Evolutionary conservation across 1,140 invertebrate species (phyloP), one percentile per base, ranked within the genome.

Genomic region (Bombyx mandarina): DNA sequence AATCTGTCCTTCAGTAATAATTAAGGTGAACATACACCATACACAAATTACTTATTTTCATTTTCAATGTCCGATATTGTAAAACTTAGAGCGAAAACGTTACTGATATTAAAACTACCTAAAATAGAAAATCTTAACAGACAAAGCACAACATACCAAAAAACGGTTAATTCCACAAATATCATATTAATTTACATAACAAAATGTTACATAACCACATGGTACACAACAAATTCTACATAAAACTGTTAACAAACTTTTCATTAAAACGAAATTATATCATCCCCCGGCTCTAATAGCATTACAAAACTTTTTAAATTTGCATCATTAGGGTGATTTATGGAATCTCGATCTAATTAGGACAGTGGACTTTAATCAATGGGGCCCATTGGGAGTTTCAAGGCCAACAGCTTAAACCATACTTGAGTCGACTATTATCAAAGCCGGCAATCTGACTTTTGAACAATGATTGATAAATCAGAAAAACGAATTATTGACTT

Each of bases 291-390:
- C 7, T 51, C 22, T 35, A 8, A 5, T 51, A 22, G 7, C 26
- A 49, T 18, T 8, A 12, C 10, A n/a, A 51, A 35, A 7, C 26
- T 51, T 51, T 68, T 69, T 65, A 70, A 72, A 70, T 61, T 60
- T 60, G 57, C 65, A 65, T 75, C 74, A 71, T 75, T 75, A 69
- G 64, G 49, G 72, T 73, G 75, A 80, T 77, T 69, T 69, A 80
- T 78, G 67, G 60, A 55, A 59, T 65, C 56, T 56, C 58, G 62
- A 57, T 62, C 58, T 73, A 75, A 78, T 74, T 75, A 69, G 61
- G 68, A 73, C 65, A 73, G 64, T 65, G 61, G 64, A 52, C 65
- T 66, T 71, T 66, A 73, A 57, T 74, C 63, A 61, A 67, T 57
- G 60, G 69, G 68, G 63, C 73, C 69, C 63, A 60, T 57, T 50